Evolutionary conservation across 23 tunicate genomes (phyloP), one percentile per base, ranked within the genome.

Genomic region (Halocynthia roretzi): DNA sequence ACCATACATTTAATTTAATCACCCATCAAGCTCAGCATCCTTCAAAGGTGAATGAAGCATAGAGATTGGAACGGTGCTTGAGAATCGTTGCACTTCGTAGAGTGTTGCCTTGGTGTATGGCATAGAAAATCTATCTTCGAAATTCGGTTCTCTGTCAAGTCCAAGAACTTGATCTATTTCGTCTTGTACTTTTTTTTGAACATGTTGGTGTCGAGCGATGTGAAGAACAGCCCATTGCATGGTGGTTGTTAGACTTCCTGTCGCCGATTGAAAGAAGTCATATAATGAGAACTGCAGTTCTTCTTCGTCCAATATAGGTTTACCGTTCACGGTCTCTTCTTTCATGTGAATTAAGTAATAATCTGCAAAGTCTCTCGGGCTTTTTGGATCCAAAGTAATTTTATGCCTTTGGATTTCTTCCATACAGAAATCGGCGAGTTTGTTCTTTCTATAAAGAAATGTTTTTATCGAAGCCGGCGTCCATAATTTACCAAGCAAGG

Each of bases 251-350:
- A 61, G 62, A 11, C 72, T 78, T 5, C 67, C 82, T 7, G 82
- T 78, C 5, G 72, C 82, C 8, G 82, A 72, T 66, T 78, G 82
- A 50, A 78, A 78, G 8, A 78, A 66, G 22, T 78, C 82, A 31
- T 31, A 31, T 31, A 31, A 31, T 31, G 44, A 31, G 2, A 31
- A 31, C 44, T 31, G 1, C 44, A 31, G 44, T 31, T 31, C 44
- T 31, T 31, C 44, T 31, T 31, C 44, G 44, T 31, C 4, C 1
- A 31, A 4, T 31, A 31, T 31, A 31, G 44, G 44, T 31, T 31
- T 31, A 31, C 44, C 44, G 44, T 31, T 31, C 44, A 31, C 44
- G 44, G 44, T 31, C 44, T 31, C 44, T 31, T 31, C 4, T 31
- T 31, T 4, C 48, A 76, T 60, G 53, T 78, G 72, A 20, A 53